Evolutionary conservation across 2,888 invertebrate genomes (phyloP).

Genomic region (Drosophila sordidula): DNA sequence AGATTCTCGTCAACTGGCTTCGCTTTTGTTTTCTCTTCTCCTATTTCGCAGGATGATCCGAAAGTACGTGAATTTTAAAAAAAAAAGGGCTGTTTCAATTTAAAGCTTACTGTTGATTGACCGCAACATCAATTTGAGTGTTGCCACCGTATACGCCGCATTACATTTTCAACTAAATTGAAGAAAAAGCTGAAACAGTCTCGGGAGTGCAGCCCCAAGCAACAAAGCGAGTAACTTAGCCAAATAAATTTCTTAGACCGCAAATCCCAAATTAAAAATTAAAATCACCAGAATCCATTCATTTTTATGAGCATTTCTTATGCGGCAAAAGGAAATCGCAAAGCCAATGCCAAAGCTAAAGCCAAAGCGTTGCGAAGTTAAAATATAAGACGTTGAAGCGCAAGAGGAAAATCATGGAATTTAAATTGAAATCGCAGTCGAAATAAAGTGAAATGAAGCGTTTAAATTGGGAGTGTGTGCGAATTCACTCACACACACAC

Average conservation of each 20-base stretch:
- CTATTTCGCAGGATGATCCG: conserved; percentile 17
- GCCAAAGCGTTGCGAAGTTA: conserved; percentile 44
- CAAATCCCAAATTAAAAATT: conserved; percentile 72
- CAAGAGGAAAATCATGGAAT: conserved; percentile 67
- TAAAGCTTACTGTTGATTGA: conserved; percentile 25
- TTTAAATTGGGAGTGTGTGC: conserved; percentile 65
- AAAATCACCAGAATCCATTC: conserved; percentile 68
- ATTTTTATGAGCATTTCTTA: conserved; percentile 58
- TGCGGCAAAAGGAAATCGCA: conserved; percentile 12
- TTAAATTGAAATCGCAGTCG: conserved; percentile 81
- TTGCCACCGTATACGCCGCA: conserved; percentile 12
- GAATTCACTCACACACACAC: conserved; percentile 12
- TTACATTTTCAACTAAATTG: conserved; percentile 57
- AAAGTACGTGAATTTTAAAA: conserved; percentile 8
- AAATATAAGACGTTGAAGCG: conserved; percentile 58
- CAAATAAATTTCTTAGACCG: conserved; percentile 28
- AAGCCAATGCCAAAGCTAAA: conserved; percentile 11
- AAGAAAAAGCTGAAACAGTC: conserved; percentile 22
- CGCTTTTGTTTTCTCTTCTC: conserved; percentile 8
- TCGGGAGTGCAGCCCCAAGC: conserved; percentile 15
- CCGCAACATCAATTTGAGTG: conserved; percentile 28
- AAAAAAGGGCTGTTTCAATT: conserved; percentile 14
- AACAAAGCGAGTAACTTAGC: conserved; percentile 6
- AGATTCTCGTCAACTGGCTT: conserved; percentile 49
- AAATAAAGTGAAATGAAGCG: conserved; percentile 81